Evolutionary conservation across 2,888 invertebrate genomes (phyloP), one percentile per base, ranked within the genome.

Genomic region (Chloroclystis v-ata): DNA sequence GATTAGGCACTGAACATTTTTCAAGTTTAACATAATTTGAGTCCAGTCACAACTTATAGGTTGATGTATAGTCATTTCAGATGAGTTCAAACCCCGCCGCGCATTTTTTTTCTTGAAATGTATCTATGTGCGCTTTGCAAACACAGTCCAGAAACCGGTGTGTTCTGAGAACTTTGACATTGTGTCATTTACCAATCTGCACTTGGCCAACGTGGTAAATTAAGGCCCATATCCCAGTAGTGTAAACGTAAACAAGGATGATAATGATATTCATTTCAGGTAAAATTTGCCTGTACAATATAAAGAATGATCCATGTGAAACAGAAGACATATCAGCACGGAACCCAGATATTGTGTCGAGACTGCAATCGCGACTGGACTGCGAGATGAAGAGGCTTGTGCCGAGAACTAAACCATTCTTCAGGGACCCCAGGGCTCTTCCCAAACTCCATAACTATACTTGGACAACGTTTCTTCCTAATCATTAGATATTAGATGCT

Each of bases 271-370:
- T 16, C 16, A 4, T 43, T 45, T 37, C 41, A 42, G 47, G 26
- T 43, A 30, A 58, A 29, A 51, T 60, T 16, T 85, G 84, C 47
- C 64, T 85, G 32, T 84, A 68, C 53, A 76, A 84, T 51, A 76
- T 85, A 7, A 73, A 64, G 47, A 59, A 72, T 16, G 85, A 85
- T 61, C 82, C 83, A 0, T 85, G 85, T 51, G 85, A 85, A 60
- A 65, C 49, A 4, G 61, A 47, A 46, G 78, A 85, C 40, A 54
- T 84, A 51, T 75, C 78, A 8, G 46, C 42, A 0, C 39, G 13
- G 1, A 50, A 73, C 52, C 71, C 73, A 6, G 69, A 75, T 20
- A 50, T 82, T n/a, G 70, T 70, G 3, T 37, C 57, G 2, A 61
- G 45, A 12, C 54, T 85, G 59, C 51, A 57, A 7, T 16, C 28